These are phyloP conservation scores for Lagorchestes hirsutus DNA, from an alignment of 2,797 vertebrate genomes.

Conservation along the genomic window DNA sequence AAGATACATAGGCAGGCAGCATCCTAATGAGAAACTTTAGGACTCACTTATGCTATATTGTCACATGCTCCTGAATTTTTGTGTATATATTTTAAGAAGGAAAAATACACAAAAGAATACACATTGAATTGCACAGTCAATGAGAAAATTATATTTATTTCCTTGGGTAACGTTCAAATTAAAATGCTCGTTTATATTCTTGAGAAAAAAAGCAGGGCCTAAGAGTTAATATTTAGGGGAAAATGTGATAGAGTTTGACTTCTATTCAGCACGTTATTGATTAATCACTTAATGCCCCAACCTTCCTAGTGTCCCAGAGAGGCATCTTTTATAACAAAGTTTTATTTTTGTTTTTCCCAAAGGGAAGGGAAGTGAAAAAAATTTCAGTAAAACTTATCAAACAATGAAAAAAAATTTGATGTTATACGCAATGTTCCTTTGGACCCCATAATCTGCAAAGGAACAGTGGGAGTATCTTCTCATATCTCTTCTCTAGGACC, in stretches of 20 bases:
- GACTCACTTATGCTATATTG: neutral
- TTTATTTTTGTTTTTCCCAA: neutral
- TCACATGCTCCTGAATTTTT: neutral
- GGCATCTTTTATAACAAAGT: neutral
- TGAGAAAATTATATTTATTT: neutral
- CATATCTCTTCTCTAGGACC: neutral
- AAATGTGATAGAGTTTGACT: neutral
- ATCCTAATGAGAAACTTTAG: neutral
- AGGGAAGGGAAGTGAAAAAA: neutral
- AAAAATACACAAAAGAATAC: neutral
- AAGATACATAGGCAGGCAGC: neutral
- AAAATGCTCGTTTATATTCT: slow-evolving; percentile 2
- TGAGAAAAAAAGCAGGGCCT: neutral
- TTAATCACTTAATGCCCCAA: neutral
- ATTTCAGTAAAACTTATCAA: neutral
- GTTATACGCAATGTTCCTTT: neutral
- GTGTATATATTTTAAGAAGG: neutral
- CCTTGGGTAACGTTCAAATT: slow-evolving; percentile 28
- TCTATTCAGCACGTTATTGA: neutral
- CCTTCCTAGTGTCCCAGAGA: neutral
- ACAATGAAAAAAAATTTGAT: neutral
- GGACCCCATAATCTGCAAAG: neutral
- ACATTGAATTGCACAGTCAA: slow-evolving; percentile 6
- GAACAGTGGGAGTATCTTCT: neutral
- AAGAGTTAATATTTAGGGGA: neutral